Percentiles rank a stretch among this genome's conserved stretches.
Conservation (phyloP, 1,140 invertebrate species). For the Coelopa frigida region DNA sequence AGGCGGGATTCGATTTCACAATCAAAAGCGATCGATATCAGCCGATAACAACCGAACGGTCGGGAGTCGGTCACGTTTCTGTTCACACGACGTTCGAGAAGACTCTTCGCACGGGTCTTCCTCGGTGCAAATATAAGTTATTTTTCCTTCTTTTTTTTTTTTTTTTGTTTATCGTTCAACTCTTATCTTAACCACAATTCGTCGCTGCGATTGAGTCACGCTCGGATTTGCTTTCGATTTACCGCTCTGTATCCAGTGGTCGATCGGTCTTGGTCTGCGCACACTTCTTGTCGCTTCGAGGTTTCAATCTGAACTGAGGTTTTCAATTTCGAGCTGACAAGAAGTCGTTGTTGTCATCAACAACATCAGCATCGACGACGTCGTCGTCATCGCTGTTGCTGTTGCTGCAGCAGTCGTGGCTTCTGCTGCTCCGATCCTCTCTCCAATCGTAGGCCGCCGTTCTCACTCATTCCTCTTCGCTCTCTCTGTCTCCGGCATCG, state of each 20-base stretch:
- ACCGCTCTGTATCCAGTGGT: not conserved
- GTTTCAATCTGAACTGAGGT: not conserved
- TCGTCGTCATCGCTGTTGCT: not conserved
- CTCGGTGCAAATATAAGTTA: too few species aligned
- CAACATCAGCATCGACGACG: too few species aligned
- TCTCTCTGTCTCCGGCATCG: too few species aligned
- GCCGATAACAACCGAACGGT: too few species aligned
- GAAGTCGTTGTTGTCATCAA: too few species aligned
- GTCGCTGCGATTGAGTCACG: not conserved
- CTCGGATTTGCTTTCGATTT: not conserved
- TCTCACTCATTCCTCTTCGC: slow-evolving; percentile 3
- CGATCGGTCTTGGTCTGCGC: slow-evolving; percentile 5
- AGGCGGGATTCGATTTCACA: slow-evolving; percentile 3
- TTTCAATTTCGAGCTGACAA: slow-evolving; percentile 1
- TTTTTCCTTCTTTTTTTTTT: too few species aligned
- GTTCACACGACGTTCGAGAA: too few species aligned
- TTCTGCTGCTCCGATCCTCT: slow-evolving; percentile 2
- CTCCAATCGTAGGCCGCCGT: slow-evolving; percentile 1
- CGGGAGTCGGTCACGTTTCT: too few species aligned
- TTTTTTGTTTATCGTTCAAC: too few species aligned
- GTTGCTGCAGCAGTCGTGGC: not conserved
- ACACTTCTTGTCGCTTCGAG: not conserved
- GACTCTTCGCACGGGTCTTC: too few species aligned
- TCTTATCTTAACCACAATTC: too few species aligned
- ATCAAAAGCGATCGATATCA: too few species aligned